Conservation (phyloP, 1,140 invertebrate genomes). For the Globodera rostochiensis region DNA sequence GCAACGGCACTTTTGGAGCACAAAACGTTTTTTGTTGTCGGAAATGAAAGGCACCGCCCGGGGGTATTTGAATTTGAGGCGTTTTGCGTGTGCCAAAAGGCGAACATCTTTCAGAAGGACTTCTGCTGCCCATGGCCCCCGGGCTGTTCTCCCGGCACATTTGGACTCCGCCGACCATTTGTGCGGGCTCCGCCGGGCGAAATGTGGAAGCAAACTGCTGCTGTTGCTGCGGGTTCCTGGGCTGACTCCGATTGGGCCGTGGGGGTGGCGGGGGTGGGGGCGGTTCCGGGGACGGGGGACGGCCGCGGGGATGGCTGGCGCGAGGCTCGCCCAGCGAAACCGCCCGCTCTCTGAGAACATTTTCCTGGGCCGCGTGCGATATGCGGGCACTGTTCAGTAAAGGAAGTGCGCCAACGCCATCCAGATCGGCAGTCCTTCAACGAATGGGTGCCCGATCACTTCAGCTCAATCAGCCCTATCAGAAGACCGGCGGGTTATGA, state of each 20-base stretch:
- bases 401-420: constrained; percentile 14
- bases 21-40: constrained; percentile 22
- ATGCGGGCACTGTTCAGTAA: constrained; percentile 15
- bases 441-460: background rate
- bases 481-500: too few relatives aligned
- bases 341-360: background rate
- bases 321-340: constrained; percentile 1
- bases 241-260: constrained; percentile 27
- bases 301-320: background rate
- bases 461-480: background rate
- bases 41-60: background rate
- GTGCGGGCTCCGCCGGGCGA: constrained; percentile 70
- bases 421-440: background rate
- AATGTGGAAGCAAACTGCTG: constrained; percentile 34
- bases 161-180: constrained; percentile 11
- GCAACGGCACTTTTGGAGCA: constrained; percentile 8
- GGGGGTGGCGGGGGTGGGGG: constrained; percentile 37
- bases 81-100: constrained; percentile 18
- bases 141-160: background rate
- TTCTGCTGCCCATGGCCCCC: background rate
- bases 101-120: background rate
- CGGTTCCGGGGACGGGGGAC: constrained; percentile 20
- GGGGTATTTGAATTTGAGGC: background rate
- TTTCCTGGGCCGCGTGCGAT: background rate
- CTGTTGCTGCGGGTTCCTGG: constrained; percentile 68